These are phyloP conservation scores for Xyrauchen texanus DNA, from an alignment of 2,113 vertebrate species.

Conservation along the genomic window DNA sequence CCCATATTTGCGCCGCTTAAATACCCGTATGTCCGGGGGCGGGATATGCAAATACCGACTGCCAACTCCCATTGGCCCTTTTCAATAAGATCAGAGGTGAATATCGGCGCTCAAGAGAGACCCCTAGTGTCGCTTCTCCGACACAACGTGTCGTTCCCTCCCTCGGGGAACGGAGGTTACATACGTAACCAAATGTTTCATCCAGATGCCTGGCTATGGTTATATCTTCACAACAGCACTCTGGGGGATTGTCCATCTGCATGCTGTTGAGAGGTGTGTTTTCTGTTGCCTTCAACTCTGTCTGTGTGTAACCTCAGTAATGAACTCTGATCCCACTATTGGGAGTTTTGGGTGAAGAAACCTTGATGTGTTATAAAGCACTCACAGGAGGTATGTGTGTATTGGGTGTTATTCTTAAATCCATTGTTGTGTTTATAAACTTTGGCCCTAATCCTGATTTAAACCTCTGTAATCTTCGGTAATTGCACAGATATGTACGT, in stretches of 20 bases:
- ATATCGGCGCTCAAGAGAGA: too few relatives aligned
- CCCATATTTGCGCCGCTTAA: too few relatives aligned
- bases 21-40: too few relatives aligned
- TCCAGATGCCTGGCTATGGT: slow-evolving; percentile 37
- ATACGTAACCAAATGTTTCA: too few relatives aligned
- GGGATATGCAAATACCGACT: too few relatives aligned
- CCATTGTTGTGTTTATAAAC: slow-evolving; percentile 30
- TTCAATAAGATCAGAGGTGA: too few relatives aligned
- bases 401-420: slow-evolving; percentile 43
- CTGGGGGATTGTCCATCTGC: slow-evolving; percentile 46
- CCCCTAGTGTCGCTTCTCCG: too few relatives aligned
- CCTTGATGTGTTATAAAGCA: slow-evolving; percentile 28
- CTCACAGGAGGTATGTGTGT: slow-evolving; percentile 14
- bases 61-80: too few relatives aligned
- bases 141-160: too few relatives aligned
- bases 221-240: slow-evolving; percentile 39
- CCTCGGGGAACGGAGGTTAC: too few relatives aligned
- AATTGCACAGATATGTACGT: slow-evolving; percentile 44
- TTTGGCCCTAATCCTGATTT: slow-evolving; percentile 44
- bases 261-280: background rate
- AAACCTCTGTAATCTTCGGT: slow-evolving; percentile 46
- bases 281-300: slow-evolving; percentile 26
- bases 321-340: slow-evolving; percentile 36
- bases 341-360: slow-evolving; percentile 50
- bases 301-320: slow-evolving; percentile 36